phyloP scores from a whole-genome alignment of 2,888 invertebrate genomes.

The Lasiommata megera region DNA sequence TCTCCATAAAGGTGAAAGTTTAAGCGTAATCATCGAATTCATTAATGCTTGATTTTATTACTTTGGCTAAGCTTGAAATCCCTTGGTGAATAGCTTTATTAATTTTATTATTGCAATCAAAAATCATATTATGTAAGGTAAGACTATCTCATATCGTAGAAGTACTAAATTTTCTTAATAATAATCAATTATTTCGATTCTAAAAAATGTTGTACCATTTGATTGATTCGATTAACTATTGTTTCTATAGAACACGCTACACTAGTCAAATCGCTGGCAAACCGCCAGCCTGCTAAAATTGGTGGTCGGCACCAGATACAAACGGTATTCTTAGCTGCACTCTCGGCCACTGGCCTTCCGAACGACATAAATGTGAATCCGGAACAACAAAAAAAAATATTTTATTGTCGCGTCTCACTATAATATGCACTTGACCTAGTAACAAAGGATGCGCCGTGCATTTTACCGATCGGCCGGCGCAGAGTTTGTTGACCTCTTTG shows the following conservation, averaged over 20 bases:
- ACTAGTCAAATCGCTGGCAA: constrained; percentile 82
- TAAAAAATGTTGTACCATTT: no score
- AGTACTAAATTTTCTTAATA: no score
- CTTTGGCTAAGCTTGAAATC: no score
- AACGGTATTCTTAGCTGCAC: constrained; percentile 85
- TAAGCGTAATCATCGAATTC: constrained; percentile 2
- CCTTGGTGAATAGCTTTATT: no score
- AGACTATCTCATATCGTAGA: no score
- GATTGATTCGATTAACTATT: constrained; percentile 69
- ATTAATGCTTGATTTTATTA: background rate
- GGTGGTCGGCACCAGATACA: constrained; percentile 86
- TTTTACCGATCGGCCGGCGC: constrained; percentile 36
- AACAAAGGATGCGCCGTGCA: constrained; percentile 43
- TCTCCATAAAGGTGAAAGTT: constrained; percentile 21
- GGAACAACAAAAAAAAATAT: constrained; percentile 54
- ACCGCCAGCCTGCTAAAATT: constrained; percentile 93
- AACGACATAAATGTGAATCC: constrained; percentile 49
- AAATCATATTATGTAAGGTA: no score
- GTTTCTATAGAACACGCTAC: constrained; percentile 63
- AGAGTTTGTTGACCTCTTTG: constrained; percentile 50
- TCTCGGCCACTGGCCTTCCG: constrained; percentile 76
- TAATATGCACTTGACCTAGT: constrained; percentile 77
- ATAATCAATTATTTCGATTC: no score
- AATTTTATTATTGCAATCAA: no score
- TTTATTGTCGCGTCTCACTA: constrained; percentile 39